Percentiles rank a stretch among this genome's conserved stretches.
phyloP scores from a whole-genome alignment of 2,113 vertebrate species.

The Ammospiza caudacuta region DNA sequence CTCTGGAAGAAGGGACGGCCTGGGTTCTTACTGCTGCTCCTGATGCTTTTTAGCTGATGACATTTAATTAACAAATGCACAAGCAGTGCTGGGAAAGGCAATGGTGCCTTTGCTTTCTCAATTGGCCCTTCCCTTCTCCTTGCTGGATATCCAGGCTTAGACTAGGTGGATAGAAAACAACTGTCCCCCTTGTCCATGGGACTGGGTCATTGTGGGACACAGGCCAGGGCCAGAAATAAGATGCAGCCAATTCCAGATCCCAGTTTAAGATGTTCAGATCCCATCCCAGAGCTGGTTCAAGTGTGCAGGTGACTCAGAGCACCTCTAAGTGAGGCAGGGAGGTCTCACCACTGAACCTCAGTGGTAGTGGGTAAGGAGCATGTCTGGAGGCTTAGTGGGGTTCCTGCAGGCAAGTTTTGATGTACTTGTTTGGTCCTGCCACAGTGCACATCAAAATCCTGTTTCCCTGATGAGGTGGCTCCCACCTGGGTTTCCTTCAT shows the following conservation, averaged over 20 bases:
- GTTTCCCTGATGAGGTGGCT: not conserved
- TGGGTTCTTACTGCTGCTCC: not conserved
- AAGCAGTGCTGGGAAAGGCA: not conserved
- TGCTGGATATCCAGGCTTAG: not conserved
- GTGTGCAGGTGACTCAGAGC: not conserved
- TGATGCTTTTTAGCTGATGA: not conserved
- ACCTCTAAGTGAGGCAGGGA: not conserved
- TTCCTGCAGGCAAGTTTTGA: not conserved
- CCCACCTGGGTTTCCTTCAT: not conserved
- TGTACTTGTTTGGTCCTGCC: not conserved
- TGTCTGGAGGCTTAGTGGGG: not conserved
- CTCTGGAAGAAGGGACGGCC: not conserved
- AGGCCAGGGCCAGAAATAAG: not conserved
- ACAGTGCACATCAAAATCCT: not conserved
- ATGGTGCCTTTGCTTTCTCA: not conserved
- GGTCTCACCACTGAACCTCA: accelerated
- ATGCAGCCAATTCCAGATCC: not conserved
- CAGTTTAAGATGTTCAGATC: not conserved
- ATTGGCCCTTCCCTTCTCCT: not conserved
- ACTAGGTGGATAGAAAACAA: not conserved
- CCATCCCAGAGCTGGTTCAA: not conserved
- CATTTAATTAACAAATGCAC: not conserved
- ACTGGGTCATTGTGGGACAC: not conserved
- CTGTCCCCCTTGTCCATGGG: accelerated
- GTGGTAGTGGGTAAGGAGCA: not conserved